phyloP scores from a whole-genome alignment of 2,888 invertebrate species.

The Drosophila pseudotalamancana region DNA sequence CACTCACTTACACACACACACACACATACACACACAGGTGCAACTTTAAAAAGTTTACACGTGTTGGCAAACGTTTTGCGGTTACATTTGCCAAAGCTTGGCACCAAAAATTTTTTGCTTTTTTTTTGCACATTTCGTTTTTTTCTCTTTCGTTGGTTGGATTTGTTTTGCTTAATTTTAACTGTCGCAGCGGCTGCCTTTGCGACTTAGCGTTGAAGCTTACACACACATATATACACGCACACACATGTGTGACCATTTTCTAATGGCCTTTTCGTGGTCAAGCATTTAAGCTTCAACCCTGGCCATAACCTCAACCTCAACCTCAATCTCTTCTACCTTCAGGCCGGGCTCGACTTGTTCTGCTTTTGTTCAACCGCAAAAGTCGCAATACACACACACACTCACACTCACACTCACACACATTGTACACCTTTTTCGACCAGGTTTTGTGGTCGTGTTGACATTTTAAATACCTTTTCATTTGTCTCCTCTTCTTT shows the following conservation, averaged over 20 bases:
- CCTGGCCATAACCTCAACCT: conserved; percentile 53
- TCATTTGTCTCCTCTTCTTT: conserved; percentile 63
- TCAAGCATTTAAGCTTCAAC: conserved; percentile 75
- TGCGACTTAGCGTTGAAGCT: conserved; percentile 36
- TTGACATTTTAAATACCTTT: conserved; percentile 79
- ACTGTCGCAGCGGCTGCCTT: conserved; percentile 57
- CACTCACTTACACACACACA: conserved; percentile 25
- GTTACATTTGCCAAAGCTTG: conserved; percentile 44
- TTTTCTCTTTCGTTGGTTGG: conserved; percentile 18
- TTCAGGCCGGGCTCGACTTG: conserved; percentile 27
- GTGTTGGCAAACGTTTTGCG: conserved; percentile 71
- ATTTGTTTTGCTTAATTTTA: conserved; percentile 67
- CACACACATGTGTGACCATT: conserved; percentile 45
- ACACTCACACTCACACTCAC: conserved; percentile 6
- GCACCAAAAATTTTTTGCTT: conserved; percentile 9
- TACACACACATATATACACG: conserved; percentile 4
- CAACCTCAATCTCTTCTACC: conserved; percentile 30
- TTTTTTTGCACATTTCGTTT: conserved; percentile 12
- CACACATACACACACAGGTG: conserved; percentile 8
- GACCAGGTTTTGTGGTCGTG: conserved; percentile 76
- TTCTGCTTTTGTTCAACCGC: conserved; percentile 68
- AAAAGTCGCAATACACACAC: conserved; percentile 62
- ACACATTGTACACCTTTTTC: conserved; percentile 63
- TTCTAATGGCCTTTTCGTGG: conserved; percentile 77
- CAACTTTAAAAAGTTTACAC: conserved; percentile 62